phyloP scores from a whole-genome alignment of 2,113 vertebrate species.

The Myotis davidii region DNA sequence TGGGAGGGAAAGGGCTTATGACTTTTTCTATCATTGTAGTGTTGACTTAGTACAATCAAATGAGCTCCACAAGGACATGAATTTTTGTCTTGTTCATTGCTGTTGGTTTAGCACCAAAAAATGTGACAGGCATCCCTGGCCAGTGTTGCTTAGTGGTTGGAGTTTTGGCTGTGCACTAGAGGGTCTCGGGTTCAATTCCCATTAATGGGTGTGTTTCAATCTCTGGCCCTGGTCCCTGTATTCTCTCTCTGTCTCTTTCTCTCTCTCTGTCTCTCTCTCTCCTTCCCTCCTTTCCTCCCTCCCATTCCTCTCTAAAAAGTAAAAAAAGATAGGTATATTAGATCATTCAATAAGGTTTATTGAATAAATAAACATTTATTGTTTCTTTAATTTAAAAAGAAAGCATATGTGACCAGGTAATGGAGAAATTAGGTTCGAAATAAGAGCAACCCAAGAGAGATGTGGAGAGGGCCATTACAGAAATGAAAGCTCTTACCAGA shows the following conservation, averaged over 20 bases:
- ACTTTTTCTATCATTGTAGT: neutral
- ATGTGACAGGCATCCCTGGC: neutral
- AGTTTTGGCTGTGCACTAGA: no score
- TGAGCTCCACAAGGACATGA: neutral
- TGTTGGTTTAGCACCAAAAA: neutral
- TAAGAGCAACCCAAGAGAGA: neutral
- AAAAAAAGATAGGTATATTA: neutral
- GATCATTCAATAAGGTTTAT: neutral
- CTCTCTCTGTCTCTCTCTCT: no score
- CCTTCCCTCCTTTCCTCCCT: no score
- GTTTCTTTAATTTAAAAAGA: neutral
- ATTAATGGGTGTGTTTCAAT: no score
- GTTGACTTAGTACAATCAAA: neutral
- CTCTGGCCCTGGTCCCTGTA: no score
- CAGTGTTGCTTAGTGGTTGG: no score
- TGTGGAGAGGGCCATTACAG: neutral
- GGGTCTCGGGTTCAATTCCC: no score
- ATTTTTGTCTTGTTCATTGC: neutral
- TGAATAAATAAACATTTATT: neutral
- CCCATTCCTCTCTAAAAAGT: no score
- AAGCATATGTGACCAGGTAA: neutral
- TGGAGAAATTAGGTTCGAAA: neutral
- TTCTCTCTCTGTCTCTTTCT: no score
- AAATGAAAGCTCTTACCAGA: neutral
- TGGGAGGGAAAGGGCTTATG: neutral